phyloP scores from a whole-genome alignment of 2,113 vertebrate genomes.

The Theropithecus gelada region DNA sequence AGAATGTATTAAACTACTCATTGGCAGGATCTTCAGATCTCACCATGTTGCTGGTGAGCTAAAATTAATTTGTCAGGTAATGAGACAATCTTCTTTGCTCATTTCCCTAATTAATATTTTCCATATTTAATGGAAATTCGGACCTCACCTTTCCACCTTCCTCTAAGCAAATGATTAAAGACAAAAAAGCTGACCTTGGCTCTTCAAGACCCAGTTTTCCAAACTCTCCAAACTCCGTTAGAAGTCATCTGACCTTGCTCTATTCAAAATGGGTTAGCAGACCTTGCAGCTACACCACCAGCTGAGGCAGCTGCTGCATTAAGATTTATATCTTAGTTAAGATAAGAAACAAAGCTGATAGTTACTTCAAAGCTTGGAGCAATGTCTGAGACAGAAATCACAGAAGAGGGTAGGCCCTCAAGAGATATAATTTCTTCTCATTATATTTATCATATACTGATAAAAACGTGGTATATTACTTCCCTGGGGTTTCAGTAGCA shows the following conservation, averaged over 20 bases:
- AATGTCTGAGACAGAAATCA: not conserved
- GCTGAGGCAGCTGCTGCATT: not conserved
- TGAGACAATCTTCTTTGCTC: conserved; percentile 42
- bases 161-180: conserved; percentile 55
- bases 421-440: conserved; percentile 10
- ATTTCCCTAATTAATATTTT: conserved; percentile 65
- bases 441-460: not conserved
- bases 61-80: conserved; percentile 52
- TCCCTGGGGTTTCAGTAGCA: not conserved
- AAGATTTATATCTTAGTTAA: not conserved
- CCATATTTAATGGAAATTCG: conserved; percentile 56
- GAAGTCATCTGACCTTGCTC: not conserved
- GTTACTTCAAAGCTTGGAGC: not conserved
- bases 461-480: not conserved
- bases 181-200: not conserved
- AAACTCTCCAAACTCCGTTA: not conserved
- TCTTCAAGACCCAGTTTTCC: not conserved
- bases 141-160: conserved; percentile 42
- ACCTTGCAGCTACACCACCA: not conserved
- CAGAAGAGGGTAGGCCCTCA: not conserved
- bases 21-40: conserved; percentile 19
- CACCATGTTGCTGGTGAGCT: conserved; percentile 14
- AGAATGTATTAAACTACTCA: conserved; percentile 29
- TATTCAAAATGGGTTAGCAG: not conserved
- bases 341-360: not conserved